Conservation (phyloP, 2,113 vertebrate species). For the Leptobrachium leishanense region DNA sequence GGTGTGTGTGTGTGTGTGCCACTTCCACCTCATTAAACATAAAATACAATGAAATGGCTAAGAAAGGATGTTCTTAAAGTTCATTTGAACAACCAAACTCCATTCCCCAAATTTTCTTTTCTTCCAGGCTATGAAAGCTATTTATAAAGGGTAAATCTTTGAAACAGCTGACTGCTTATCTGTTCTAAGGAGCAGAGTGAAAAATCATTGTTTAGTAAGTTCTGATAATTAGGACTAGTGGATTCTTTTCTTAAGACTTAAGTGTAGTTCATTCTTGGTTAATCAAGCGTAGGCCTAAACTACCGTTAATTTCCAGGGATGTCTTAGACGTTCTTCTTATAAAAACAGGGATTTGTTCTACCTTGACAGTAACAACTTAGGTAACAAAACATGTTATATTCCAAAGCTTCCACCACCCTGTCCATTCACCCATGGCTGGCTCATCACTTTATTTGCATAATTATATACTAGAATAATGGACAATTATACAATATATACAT, state of each 20-base stretch:
- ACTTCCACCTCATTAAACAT: too few species aligned
- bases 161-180: conserved; percentile 36
- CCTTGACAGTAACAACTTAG: conserved; percentile 21
- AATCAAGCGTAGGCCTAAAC: conserved; percentile 38
- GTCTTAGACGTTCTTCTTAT: conserved; percentile 26
- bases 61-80: too few species aligned
- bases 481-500: too few species aligned
- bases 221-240: conserved; percentile 38
- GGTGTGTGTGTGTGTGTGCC: too few species aligned
- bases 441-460: neutral
- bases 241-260: conserved; percentile 33
- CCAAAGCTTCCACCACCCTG: neutral
- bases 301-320: conserved; percentile 34
- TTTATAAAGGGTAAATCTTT: conserved; percentile 28
- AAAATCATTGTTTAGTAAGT: conserved; percentile 40
- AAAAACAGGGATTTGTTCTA: conserved; percentile 36
- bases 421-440: conserved; percentile 2
- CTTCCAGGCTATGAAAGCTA: conserved; percentile 12
- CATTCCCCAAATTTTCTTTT: conserved; percentile 20
- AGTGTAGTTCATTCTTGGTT: conserved; percentile 47
- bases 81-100: neutral
- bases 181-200: conserved; percentile 31
- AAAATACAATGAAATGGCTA: too few species aligned
- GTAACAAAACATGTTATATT: neutral
- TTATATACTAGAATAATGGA: neutral